These are phyloP conservation scores for Gadus macrocephalus DNA, from an alignment of 2,113 vertebrate genomes.

Conservation along the genomic window DNA sequence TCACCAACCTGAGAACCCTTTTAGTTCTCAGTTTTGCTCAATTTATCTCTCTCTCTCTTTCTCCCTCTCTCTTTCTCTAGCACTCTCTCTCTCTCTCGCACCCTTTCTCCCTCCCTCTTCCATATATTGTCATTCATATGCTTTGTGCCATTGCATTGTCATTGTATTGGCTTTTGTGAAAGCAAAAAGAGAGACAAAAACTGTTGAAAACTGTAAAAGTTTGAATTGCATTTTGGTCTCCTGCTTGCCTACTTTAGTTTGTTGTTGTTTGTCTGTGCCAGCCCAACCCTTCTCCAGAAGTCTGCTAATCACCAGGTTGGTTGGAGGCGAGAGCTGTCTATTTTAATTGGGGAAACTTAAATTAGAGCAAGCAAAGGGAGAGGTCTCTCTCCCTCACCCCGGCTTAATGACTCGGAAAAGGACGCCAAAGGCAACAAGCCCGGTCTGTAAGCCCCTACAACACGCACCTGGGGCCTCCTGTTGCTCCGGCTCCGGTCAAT, in stretches of 20 bases:
- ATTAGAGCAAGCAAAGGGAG: slow-evolving; percentile 17
- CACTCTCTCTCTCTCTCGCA: background rate
- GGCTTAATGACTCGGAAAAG: slow-evolving; percentile 23
- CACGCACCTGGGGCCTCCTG: background rate
- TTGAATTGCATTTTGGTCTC: slow-evolving; percentile 4
- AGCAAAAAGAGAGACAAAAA: slow-evolving; percentile 5
- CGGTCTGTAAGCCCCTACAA: background rate
- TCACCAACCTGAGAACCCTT: slow-evolving; percentile 32
- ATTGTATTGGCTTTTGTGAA: slow-evolving; percentile 8
- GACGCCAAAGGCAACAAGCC: background rate
- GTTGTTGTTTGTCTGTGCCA: background rate
- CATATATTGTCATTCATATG: slow-evolving; percentile 18
- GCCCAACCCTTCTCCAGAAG: background rate
- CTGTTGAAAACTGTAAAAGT: background rate
- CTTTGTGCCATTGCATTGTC: slow-evolving; percentile 23
- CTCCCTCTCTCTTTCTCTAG: background rate
- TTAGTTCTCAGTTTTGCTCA: slow-evolving; percentile 37
- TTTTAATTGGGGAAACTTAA: slow-evolving; percentile 33
- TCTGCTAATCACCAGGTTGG: slow-evolving; percentile 35
- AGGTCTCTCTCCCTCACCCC: slow-evolving; percentile 13
- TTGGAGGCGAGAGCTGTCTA: slow-evolving; percentile 33
- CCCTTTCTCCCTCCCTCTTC: background rate
- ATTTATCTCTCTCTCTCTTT: slow-evolving; percentile 20
- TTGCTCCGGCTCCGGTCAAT: background rate
- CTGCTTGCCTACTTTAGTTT: slow-evolving; percentile 13